These are phyloP conservation scores for Ashinkailepas kermadecensis DNA, from an alignment of 2,888 invertebrate genomes.

Conservation along the genomic window DNA sequence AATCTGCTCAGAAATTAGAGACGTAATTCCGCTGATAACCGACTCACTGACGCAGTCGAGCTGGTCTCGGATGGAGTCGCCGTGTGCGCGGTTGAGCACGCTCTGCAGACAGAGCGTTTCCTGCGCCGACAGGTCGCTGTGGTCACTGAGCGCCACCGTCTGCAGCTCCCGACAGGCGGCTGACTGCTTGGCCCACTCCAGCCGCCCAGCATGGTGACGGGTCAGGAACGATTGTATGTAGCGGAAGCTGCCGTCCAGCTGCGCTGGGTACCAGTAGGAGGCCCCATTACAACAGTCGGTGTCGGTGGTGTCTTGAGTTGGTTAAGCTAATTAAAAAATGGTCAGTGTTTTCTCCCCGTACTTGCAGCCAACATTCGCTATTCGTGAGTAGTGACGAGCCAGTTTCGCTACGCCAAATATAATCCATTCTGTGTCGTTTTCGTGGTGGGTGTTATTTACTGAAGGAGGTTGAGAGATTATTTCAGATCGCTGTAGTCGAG, in stretches of 20 bases:
- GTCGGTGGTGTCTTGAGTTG: too few relatives aligned
- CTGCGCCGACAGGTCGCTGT: conserved; percentile 11
- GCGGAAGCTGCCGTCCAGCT: conserved; percentile 17
- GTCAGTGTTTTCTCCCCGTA: too few relatives aligned
- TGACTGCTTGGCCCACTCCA: background rate
- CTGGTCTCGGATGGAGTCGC: background rate
- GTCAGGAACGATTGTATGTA: background rate
- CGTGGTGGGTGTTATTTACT: too few relatives aligned
- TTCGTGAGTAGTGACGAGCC: too few relatives aligned
- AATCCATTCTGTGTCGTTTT: too few relatives aligned
- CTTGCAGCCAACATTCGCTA: too few relatives aligned
- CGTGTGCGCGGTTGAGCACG: background rate
- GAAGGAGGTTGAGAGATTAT: too few relatives aligned
- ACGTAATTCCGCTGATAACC: background rate
- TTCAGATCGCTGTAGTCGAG: too few relatives aligned
- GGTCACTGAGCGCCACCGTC: background rate
- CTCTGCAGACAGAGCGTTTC: conserved; percentile 4
- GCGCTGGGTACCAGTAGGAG: background rate
- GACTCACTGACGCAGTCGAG: background rate
- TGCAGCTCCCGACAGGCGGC: background rate
- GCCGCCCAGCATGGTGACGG: background rate
- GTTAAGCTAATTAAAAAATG: too few relatives aligned
- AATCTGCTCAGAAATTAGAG: too few relatives aligned
- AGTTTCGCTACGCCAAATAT: too few relatives aligned
- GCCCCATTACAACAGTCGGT: too few relatives aligned